phyloP scores from a whole-genome alignment of 2,113 vertebrate species.

The Stictonetta naevosa region DNA sequence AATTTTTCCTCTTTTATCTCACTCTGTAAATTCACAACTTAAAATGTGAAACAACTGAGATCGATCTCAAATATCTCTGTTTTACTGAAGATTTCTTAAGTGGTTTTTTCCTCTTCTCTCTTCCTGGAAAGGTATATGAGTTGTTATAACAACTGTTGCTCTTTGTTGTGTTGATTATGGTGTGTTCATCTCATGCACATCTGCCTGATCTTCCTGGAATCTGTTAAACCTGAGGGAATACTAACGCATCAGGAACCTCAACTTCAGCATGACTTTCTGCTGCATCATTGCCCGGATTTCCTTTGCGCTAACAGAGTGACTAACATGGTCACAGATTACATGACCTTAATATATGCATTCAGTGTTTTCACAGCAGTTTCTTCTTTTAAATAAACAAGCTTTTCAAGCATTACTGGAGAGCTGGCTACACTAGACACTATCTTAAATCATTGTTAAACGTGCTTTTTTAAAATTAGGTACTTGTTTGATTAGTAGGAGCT shows the following conservation, averaged over 20 bases:
- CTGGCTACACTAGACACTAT: background rate
- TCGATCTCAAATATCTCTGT: background rate
- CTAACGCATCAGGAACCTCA: background rate
- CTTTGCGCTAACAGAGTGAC: background rate
- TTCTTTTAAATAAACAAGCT: background rate
- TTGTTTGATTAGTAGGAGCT: background rate
- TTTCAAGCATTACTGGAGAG: background rate
- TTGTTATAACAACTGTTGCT: background rate
- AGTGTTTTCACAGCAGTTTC: background rate
- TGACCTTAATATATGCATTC: background rate
- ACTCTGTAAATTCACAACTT: background rate
- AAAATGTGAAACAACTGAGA: background rate
- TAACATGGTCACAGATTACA: background rate
- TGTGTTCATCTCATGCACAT: background rate
- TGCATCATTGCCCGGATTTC: slow-evolving; percentile 5
- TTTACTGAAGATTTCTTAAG: background rate
- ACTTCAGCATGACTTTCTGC: slow-evolving; percentile 2
- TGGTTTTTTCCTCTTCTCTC: background rate
- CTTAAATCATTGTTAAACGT: background rate
- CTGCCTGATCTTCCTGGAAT: slow-evolving; percentile 36
- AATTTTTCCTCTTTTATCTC: background rate
- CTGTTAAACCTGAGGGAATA: slow-evolving; percentile 1
- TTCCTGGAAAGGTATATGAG: background rate
- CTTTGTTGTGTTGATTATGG: background rate
- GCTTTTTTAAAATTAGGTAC: background rate